phyloP scores from a whole-genome alignment of 64 coral and sea anemone species.

The Dendronephthya gigantea region DNA sequence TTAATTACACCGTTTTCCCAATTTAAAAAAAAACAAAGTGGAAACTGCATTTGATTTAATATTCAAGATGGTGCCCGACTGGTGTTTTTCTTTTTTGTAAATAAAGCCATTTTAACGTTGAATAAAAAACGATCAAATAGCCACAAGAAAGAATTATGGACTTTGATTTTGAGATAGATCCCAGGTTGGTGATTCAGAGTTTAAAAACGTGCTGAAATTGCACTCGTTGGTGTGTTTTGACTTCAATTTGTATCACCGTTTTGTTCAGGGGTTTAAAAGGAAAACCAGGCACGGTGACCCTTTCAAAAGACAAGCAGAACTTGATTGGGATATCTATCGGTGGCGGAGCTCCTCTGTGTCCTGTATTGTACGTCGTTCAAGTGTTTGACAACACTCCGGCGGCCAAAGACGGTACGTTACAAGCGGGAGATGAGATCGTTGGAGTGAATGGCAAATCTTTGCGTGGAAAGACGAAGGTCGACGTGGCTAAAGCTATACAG shows the following conservation, averaged over 20 bases:
- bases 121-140: background rate
- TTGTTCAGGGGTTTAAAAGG: constrained; percentile 73
- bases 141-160: constrained; percentile 41
- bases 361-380: constrained; percentile 94
- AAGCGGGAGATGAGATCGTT: constrained; percentile 98
- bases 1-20: too few species aligned
- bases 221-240: background rate
- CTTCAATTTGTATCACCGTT: background rate
- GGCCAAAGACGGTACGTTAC: constrained; percentile 68
- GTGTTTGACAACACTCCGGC: constrained; percentile 99
- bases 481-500: constrained; percentile 94
- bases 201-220: background rate
- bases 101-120: background rate
- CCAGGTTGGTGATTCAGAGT: constrained; percentile 41
- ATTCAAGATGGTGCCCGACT: background rate
- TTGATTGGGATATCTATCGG: constrained; percentile 94
- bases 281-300: constrained; percentile 65
- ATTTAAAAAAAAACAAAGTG: too few species aligned
- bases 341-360: constrained; percentile 86
- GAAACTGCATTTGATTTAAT: background rate
- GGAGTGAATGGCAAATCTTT: constrained; percentile 97
- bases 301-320: constrained; percentile 97
- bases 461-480: constrained; percentile 93
- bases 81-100: background rate
- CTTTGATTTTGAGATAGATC: constrained; percentile 94